phyloP scores from a whole-genome alignment of 2,888 invertebrate genomes.

The Therioaphis trifolii region DNA sequence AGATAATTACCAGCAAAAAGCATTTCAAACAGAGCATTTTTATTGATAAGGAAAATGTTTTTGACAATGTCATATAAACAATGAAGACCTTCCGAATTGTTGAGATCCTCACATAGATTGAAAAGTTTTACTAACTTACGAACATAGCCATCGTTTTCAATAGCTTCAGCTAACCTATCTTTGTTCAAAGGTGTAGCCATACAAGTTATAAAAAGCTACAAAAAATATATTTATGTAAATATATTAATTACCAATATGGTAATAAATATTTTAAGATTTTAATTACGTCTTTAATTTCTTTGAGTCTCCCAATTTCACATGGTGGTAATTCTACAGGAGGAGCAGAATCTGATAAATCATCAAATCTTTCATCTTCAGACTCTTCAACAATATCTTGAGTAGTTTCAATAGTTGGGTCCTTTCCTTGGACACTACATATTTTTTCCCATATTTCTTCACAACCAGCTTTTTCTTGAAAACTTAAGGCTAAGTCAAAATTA shows the following conservation, averaged over 20 bases:
- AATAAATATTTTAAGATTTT: not conserved
- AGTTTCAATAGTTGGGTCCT: constrained; percentile 97
- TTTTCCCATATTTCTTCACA: constrained; percentile 99
- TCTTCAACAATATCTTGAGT: constrained; percentile 97
- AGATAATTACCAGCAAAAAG: constrained; percentile 83
- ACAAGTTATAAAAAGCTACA: constrained; percentile 82
- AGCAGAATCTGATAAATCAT: constrained; percentile 94
- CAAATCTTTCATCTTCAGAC: constrained; percentile 95
- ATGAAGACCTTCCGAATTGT: constrained; percentile 93
- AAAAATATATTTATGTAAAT: constrained; percentile 65
- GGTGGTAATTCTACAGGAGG: constrained; percentile 94
- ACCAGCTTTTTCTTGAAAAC: constrained; percentile 99
- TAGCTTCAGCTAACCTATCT: constrained; percentile 91
- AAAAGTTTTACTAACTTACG: constrained; percentile 94
- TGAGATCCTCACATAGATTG: constrained; percentile 96
- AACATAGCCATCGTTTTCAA: constrained; percentile 95
- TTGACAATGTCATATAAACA: constrained; percentile 98
- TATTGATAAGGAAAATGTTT: constrained; percentile 97
- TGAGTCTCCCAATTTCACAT: constrained; percentile 91
- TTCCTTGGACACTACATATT: constrained; percentile 99
- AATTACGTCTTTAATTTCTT: constrained; percentile 87
- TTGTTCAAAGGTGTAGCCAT: constrained; percentile 89
- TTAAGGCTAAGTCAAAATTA: constrained; percentile 97
- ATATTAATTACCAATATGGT: constrained; percentile 73
- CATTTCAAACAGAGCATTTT: constrained; percentile 95